Conservation (phyloP, 2,888 invertebrate genomes). For the Apomyelois bistriatella region DNA sequence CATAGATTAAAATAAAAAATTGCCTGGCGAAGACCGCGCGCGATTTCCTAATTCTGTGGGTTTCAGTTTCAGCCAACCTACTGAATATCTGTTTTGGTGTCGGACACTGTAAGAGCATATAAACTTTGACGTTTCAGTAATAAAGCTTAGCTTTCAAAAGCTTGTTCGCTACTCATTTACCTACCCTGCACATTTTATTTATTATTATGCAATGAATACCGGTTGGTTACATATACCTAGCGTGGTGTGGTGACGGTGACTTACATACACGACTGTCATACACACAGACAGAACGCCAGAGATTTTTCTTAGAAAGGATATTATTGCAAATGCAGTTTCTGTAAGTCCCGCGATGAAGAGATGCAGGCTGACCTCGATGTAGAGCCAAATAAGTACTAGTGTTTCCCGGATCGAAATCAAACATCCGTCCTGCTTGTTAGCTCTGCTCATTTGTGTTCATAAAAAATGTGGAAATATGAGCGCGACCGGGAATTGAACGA, state of each 20-base stretch:
- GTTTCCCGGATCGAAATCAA: constrained; percentile 12
- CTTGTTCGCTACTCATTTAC: neutral
- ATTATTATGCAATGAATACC: constrained; percentile 31
- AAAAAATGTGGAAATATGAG: neutral
- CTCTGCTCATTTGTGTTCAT: neutral
- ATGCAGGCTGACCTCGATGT: neutral
- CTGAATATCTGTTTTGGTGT: too few relatives aligned
- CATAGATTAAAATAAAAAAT: too few relatives aligned
- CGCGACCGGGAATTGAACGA: neutral
- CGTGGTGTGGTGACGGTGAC: constrained; percentile 19
- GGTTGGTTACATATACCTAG: constrained; percentile 34
- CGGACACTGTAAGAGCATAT: too few relatives aligned
- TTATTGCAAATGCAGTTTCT: neutral
- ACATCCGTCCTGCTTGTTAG: neutral
- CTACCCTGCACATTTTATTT: constrained; percentile 20
- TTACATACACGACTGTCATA: too few relatives aligned
- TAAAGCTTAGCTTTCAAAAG: too few relatives aligned
- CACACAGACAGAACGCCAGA: constrained; percentile 10
- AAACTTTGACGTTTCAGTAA: too few relatives aligned
- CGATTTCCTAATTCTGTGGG: too few relatives aligned
- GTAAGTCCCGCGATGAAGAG: neutral
- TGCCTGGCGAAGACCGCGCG: too few relatives aligned
- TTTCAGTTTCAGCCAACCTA: too few relatives aligned
- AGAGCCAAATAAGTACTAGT: neutral
- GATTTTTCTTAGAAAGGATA: constrained; percentile 12